phyloP scores from a whole-genome alignment of 2,797 vertebrate species.

The Gymnothorax reevesii region DNA sequence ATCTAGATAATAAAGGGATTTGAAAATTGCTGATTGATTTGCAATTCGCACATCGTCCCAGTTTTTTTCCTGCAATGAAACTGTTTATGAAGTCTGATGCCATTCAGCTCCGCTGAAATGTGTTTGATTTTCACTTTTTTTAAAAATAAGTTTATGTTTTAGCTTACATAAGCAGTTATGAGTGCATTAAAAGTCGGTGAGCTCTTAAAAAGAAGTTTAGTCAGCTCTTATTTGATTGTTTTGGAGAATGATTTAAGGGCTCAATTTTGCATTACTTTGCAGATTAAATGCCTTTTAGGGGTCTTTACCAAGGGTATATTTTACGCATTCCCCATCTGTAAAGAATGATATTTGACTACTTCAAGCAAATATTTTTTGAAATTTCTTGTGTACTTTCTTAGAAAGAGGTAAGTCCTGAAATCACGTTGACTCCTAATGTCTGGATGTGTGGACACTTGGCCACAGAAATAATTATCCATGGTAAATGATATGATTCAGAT shows the following conservation, averaged over 20 bases:
- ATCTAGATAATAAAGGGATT: too few species aligned
- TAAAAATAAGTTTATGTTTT: not conserved
- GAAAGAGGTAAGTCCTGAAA: not conserved
- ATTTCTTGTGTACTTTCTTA: not conserved
- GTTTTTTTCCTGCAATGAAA: too few species aligned
- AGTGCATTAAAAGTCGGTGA: not conserved
- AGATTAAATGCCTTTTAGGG: not conserved
- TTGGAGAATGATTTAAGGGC: not conserved
- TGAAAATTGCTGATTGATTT: too few species aligned
- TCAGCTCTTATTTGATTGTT: not conserved
- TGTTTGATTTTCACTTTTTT: not conserved
- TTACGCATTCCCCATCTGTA: not conserved
- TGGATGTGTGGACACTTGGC: too few species aligned
- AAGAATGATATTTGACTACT: not conserved
- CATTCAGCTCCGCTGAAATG: not conserved
- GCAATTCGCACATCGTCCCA: too few species aligned
- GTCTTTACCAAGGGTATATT: not conserved
- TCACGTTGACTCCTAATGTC: not conserved
- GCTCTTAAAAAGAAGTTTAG: not conserved
- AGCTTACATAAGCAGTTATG: not conserved
- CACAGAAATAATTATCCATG: not conserved
- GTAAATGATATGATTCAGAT: not conserved
- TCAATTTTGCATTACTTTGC: not conserved
- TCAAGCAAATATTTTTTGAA: not conserved
- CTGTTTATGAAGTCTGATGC: not conserved